Conservation (phyloP, 2,113 vertebrate species). For the Pantherophis guttatus region DNA sequence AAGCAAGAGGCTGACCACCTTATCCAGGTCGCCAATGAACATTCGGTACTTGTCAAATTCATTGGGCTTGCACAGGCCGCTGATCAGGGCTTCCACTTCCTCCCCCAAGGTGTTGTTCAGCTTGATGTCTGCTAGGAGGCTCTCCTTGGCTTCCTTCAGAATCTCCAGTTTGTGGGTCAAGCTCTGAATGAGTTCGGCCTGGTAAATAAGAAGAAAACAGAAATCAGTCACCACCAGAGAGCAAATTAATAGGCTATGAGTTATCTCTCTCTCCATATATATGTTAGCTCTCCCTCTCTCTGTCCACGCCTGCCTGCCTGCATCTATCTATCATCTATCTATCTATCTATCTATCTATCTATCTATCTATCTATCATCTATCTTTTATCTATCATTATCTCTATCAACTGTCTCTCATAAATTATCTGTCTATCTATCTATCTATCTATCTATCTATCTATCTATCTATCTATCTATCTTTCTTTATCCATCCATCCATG, state of each 20-base stretch:
- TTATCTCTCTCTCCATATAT: background rate
- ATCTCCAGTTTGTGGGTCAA: constrained; percentile 78
- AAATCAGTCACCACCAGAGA: background rate
- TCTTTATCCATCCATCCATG: no score
- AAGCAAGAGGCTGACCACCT: constrained; percentile 91
- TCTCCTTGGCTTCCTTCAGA: constrained; percentile 81
- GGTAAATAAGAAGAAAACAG: constrained; percentile 18
- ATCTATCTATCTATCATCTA: no score
- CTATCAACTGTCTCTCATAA: no score
- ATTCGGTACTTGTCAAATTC: constrained; percentile 94
- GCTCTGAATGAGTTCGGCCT: constrained; percentile 87
- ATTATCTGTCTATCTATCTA: no score
- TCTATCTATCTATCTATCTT: no score
- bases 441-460: no score
- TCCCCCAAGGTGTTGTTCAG: constrained; percentile 77
- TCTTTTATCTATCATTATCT: no score
- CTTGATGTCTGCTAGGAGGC: constrained; percentile 78
- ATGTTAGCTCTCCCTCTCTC: background rate
- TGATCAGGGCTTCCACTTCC: constrained; percentile 78
- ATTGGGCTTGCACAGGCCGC: constrained; percentile 82
- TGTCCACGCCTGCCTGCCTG: no score
- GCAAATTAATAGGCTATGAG: background rate
- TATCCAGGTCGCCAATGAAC: constrained; percentile 94
- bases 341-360: no score
- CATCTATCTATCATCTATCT: no score